These are phyloP conservation scores for Strigops habroptila DNA, from an alignment of 2,113 vertebrate species.

Conservation along the genomic window DNA sequence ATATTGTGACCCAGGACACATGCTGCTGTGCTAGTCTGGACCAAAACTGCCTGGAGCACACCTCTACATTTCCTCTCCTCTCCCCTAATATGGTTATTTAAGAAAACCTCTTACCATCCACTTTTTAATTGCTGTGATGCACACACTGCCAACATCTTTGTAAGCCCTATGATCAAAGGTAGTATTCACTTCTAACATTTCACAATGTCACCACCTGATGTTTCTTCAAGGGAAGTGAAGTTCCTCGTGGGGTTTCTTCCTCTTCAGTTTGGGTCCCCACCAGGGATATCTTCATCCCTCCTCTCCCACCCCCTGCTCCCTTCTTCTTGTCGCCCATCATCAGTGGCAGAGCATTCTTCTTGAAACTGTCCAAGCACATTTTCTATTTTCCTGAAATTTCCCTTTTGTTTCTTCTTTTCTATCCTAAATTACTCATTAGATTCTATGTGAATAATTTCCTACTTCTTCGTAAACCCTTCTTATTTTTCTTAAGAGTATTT, in stretches of 20 bases:
- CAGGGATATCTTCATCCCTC: neutral
- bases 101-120: neutral
- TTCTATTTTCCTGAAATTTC: neutral
- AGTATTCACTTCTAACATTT: neutral
- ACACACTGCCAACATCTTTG: neutral
- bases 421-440: neutral
- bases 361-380: neutral
- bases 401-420: neutral
- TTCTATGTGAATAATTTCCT: neutral
- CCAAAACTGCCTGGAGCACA: neutral
- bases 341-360: neutral
- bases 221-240: neutral
- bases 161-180: fast-evolving
- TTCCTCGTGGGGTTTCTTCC: neutral
- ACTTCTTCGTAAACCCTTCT: neutral
- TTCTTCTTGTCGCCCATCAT: neutral
- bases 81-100: neutral
- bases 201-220: neutral
- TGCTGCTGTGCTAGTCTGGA: neutral
- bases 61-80: neutral
- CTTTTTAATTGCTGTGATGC: neutral
- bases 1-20: neutral
- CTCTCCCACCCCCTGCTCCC: fast-evolving
- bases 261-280: fast-evolving
- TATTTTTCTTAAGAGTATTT: neutral